These are phyloP conservation scores for Sarcophaga bullata DNA, from an alignment of 1,140 invertebrate genomes.

Conservation along the genomic window DNA sequence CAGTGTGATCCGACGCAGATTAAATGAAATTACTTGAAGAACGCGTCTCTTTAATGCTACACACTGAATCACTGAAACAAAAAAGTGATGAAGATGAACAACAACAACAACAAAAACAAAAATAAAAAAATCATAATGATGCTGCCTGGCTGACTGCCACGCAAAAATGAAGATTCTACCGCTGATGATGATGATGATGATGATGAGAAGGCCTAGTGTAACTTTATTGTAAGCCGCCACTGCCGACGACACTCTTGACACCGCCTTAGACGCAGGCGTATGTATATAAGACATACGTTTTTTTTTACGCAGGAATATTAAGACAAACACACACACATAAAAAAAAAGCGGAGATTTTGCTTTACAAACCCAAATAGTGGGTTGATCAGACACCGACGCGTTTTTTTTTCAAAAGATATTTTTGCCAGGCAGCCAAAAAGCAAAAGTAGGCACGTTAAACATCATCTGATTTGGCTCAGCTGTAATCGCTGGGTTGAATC, in stretches of 20 bases:
- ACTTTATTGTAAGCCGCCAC: conserved; percentile 7
- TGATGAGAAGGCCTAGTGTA: not conserved
- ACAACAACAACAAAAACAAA: not conserved
- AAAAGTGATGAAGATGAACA: not conserved
- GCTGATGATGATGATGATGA: conserved; percentile 22
- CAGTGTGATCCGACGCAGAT: conserved; percentile 35
- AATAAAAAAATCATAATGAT: not conserved
- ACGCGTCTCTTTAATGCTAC: conserved; percentile 33
- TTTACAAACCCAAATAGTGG: conserved; percentile 30
- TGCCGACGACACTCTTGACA: not conserved
- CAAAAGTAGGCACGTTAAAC: not conserved
- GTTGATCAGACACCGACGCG: conserved; percentile 37
- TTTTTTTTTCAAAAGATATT: not conserved
- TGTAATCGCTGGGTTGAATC: not conserved
- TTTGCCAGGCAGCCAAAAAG: not conserved
- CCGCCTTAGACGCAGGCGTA: conserved; percentile 19
- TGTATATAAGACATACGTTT: too few relatives aligned
- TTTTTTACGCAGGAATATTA: conserved; percentile 16
- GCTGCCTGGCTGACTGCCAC: not conserved
- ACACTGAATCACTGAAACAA: conserved; percentile 8
- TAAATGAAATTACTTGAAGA: conserved; percentile 38
- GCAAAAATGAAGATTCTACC: not conserved
- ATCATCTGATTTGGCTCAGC: not conserved
- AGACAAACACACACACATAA: not conserved
- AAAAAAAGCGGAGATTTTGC: not conserved